Evolutionary conservation across 2,797 vertebrate genomes (phyloP).

Genomic region (Anguilla marmorata): DNA sequence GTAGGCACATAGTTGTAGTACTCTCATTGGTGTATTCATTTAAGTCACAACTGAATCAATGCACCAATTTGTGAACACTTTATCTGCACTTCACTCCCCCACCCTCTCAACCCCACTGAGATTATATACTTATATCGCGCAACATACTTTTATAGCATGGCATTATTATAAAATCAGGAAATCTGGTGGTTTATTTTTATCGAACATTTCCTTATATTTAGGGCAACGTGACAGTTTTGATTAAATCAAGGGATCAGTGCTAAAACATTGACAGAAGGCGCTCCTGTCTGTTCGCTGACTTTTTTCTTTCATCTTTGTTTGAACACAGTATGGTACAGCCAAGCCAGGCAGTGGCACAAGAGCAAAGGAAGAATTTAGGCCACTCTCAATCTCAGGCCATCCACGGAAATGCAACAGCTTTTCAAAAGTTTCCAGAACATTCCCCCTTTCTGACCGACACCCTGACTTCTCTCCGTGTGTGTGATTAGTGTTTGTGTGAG

Average conservation of each 20-base stretch:
- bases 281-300: not conserved
- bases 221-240: not conserved
- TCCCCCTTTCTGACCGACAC: not conserved
- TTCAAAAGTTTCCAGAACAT: not conserved
- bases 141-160: not conserved
- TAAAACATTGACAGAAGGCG: not conserved
- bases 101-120: not conserved
- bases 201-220: not conserved
- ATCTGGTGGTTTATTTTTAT: not conserved
- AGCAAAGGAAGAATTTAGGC: not conserved
- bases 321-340: not conserved
- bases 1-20: no score
- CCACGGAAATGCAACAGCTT: not conserved
- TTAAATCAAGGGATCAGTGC: slow-evolving; percentile 11
- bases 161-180: not conserved
- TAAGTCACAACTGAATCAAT: no score
- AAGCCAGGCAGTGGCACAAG: not conserved
- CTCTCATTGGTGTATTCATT: no score
- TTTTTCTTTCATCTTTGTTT: not conserved
- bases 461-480: not conserved
- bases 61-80: no score
- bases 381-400: not conserved
- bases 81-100: not conserved
- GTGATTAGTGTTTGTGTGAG: not conserved
- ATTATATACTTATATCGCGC: not conserved